phyloP scores from a whole-genome alignment of 2,888 invertebrate genomes.

The Taphrorychus bicolor region DNA sequence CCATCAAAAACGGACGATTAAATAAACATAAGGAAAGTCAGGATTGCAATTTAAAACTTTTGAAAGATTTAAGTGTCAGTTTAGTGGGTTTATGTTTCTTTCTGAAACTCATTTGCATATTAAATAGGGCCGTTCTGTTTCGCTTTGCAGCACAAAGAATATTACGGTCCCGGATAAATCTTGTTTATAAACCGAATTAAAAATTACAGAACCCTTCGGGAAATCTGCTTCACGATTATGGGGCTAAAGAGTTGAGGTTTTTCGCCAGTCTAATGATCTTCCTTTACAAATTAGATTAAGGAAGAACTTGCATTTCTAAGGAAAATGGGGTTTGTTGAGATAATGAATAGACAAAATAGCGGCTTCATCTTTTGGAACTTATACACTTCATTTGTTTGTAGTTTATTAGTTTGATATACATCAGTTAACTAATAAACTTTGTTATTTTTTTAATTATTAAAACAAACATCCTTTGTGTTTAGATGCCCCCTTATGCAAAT shows the following conservation, averaged over 20 bases:
- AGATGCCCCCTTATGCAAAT: slow-evolving; percentile 86
- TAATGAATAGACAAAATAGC: no score
- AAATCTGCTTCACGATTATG: slow-evolving; percentile 11
- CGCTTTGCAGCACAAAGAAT: slow-evolving; percentile 16
- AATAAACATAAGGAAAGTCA: slow-evolving; percentile 33
- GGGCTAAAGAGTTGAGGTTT: not conserved
- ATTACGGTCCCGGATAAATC: slow-evolving; percentile 16
- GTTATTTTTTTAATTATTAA: not conserved
- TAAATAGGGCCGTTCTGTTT: slow-evolving; percentile 33
- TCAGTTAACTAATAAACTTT: no score
- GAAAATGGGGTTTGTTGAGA: no score
- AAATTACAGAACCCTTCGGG: slow-evolving; percentile 10
- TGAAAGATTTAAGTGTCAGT: slow-evolving; percentile 37
- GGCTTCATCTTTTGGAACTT: no score
- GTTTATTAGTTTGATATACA: no score
- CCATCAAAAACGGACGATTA: slow-evolving; percentile 18
- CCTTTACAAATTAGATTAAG: not conserved
- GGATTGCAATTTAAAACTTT: slow-evolving; percentile 37
- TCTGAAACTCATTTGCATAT: slow-evolving; percentile 36
- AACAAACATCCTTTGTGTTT: slow-evolving; percentile 48
- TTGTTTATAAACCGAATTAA: slow-evolving; percentile 27
- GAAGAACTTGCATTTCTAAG: not conserved
- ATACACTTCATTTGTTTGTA: no score
- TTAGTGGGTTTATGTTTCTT: slow-evolving; percentile 37
- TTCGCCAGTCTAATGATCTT: not conserved